phyloP scores from a whole-genome alignment of 1,140 invertebrate species.

The Lithobius niger region DNA sequence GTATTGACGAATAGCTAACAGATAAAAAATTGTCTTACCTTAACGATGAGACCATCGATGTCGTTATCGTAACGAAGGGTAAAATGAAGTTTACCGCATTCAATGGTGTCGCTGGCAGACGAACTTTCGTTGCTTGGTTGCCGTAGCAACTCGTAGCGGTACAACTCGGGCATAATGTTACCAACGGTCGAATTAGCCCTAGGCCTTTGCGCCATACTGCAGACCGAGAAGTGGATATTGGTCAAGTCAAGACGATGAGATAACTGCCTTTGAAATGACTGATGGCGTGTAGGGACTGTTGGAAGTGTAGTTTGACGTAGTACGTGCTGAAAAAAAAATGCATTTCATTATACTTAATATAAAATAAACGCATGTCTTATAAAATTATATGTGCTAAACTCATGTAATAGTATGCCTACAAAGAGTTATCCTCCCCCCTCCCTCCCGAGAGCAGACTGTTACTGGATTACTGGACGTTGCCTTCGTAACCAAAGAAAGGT shows the following conservation, averaged over 20 bases:
- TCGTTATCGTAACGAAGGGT: constrained; percentile 59
- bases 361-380: too few species aligned
- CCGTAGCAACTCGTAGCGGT: constrained; percentile 54
- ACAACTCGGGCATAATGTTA: constrained; percentile 52
- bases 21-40: too few species aligned
- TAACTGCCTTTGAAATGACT: constrained; percentile 60
- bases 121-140: constrained; percentile 58
- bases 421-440: too few species aligned
- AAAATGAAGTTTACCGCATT: constrained; percentile 62
- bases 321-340: constrained; percentile 37
- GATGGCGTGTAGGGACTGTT: constrained; percentile 60
- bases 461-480: too few species aligned
- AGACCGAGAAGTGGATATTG: constrained; percentile 60
- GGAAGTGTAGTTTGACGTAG: constrained; percentile 63
- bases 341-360: too few species aligned
- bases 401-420: too few species aligned
- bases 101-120: constrained; percentile 48
- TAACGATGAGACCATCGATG: constrained; percentile 55
- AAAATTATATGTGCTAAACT: too few species aligned
- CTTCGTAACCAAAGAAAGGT: too few species aligned
- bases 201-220: constrained; percentile 47
- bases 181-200: constrained; percentile 39
- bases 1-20: too few species aligned
- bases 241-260: constrained; percentile 57
- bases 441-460: too few species aligned